Evolutionary conservation across 1,140 invertebrate genomes (phyloP).

Genomic region (Paraescarpia echinospica): DNA sequence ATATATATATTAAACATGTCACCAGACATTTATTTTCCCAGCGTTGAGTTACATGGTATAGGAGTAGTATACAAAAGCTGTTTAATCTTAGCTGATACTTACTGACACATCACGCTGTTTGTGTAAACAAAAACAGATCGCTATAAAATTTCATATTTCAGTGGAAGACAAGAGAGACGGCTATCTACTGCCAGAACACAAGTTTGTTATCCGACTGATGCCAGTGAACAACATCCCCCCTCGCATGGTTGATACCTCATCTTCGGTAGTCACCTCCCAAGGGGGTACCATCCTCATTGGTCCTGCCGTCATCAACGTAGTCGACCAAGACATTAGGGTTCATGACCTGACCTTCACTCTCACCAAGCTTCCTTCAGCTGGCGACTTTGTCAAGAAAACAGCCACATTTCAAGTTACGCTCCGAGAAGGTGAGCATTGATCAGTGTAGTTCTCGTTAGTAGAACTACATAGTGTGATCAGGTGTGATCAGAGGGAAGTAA

Average conservation of each 20-base stretch:
- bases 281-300: not conserved
- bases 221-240: constrained; percentile 49
- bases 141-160: constrained; percentile 22
- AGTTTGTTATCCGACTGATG: constrained; percentile 41
- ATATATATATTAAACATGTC: no score
- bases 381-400: not conserved
- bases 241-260: not conserved
- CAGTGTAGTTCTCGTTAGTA: no score
- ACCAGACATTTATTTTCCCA: no score
- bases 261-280: not conserved
- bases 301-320: not conserved
- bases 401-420: not conserved
- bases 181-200: constrained; percentile 38
- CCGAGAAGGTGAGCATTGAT: not conserved
- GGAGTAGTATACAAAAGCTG: no score
- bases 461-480: no score
- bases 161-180: constrained; percentile 38
- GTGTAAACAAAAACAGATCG: no score
- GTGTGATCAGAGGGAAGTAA: no score
- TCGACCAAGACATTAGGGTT: not conserved
- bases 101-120: no score
- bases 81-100: no score
- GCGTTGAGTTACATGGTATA: no score
- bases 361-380: not conserved
- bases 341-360: not conserved